phyloP scores from a whole-genome alignment of 2,797 vertebrate genomes.

The Helicolenus hilgendorfi region DNA sequence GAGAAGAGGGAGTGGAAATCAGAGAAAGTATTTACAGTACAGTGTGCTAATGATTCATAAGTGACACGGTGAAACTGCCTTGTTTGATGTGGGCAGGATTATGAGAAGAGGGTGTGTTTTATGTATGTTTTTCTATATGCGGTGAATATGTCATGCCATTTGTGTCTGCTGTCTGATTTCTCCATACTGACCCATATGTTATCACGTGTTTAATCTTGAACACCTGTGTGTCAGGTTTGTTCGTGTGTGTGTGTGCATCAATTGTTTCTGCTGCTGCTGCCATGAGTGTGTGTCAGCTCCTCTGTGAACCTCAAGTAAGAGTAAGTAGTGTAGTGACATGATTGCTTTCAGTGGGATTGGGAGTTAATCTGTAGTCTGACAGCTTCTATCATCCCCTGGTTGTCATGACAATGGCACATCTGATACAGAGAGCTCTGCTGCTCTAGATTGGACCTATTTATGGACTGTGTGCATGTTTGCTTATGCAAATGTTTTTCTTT shows the following conservation, averaged over 20 bases:
- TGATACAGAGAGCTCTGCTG: constrained; percentile 19
- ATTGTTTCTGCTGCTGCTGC: not conserved
- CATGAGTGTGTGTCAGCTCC: not conserved
- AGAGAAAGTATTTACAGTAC: not conserved
- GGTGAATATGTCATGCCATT: not conserved
- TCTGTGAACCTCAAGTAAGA: constrained; percentile 10
- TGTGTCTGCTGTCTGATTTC: not conserved
- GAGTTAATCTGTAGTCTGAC: constrained; percentile 74
- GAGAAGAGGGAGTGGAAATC: not conserved
- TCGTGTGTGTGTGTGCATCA: not conserved
- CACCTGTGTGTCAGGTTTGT: not conserved
- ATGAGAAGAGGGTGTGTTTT: not conserved
- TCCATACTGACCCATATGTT: not conserved
- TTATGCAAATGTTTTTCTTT: not conserved
- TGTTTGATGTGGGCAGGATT: not conserved
- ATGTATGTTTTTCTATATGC: not conserved
- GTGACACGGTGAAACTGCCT: not conserved
- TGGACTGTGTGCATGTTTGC: not conserved
- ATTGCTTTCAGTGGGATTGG: constrained; percentile 51
- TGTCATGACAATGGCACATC: constrained; percentile 43
- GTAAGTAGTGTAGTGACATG: constrained; percentile 37
- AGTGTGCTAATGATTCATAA: not conserved
- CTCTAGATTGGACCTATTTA: not conserved
- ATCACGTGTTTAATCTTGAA: not conserved
- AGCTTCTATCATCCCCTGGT: constrained; percentile 69